Base-by-base conservation (phyloP, 2,797 vertebrate genomes). In the Scolopax bukidnonensis region DNA sequence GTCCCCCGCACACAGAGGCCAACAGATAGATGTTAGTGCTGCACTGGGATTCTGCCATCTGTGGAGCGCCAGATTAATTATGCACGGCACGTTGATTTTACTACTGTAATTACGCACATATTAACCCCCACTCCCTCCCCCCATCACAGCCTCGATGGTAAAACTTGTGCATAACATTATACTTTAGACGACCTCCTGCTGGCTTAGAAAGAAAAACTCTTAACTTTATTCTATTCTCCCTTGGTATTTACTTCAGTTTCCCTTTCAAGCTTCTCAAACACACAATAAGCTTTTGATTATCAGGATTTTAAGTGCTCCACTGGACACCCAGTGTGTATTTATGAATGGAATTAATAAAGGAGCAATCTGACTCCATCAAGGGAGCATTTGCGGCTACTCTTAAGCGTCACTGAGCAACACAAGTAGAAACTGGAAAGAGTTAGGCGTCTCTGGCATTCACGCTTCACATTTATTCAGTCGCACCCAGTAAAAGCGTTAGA, bases 271-370 rank as follows among this genome's bases (percentile, higher is more conserved):
- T 96, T 96, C 95, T 97, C 95, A 97, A 95, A 97, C 94, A 95
- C 92, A 98, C 97, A 98, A 97, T 95, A 97, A 97, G 97, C 97
- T 98, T 98, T 98, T 98, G 98, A 97, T 97, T 97, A 97, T 97
- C 95, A 84, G 87, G 95, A 96, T 93, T 96, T 96, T 95, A 96
- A 97, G 95, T 96, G 92, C 93, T 96, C 93, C 92, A 79, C 86
- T 97, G 95, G 94, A 97, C 93, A 93, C 90, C 95, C 96, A 84
- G 90, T 93, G 97, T 96, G 97, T 96, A 96, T 98, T 97, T 98
- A 97, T 97, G 97, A 97, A 97, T 96, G 96, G 97, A 97, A 97
- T 97, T 96, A 97, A 97, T 97, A 97, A 98, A 97, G 95, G 97
- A 96, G 97, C 94, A 98, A 98, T 92, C 71, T 3, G 96, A 98